Conservation (phyloP, 23 tunicate species). For the Diplosoma virens region DNA sequence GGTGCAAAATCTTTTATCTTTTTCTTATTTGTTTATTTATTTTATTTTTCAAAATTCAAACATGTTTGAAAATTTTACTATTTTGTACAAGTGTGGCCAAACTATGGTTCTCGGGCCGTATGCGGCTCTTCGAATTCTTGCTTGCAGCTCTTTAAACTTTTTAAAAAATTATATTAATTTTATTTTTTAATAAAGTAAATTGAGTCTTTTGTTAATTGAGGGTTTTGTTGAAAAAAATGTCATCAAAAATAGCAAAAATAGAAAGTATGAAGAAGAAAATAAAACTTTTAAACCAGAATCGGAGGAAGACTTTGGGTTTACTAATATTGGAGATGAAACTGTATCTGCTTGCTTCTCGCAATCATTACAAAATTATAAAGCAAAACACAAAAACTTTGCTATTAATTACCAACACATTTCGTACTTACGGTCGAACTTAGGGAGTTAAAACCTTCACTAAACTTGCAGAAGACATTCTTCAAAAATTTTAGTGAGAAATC, state of each 20-base stretch:
- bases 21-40: too few species aligned
- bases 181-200: too few species aligned
- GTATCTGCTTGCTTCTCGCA: conserved; percentile 8
- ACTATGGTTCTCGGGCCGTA: too few species aligned
- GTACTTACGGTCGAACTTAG: conserved; percentile 10
- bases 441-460: conserved; percentile 16
- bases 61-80: too few species aligned
- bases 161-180: too few species aligned
- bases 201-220: too few species aligned
- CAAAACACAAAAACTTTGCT: conserved; percentile 23
- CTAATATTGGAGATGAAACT: not conserved
- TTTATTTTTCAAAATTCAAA: too few species aligned
- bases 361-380: conserved; percentile 28
- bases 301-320: not conserved
- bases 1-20: too few species aligned
- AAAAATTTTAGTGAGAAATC: conserved; percentile 8
- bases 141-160: too few species aligned
- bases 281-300: conserved; percentile 16
- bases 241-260: not conserved
- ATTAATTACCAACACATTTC: conserved; percentile 8
- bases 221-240: not conserved
- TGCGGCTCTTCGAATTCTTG: too few species aligned
- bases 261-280: conserved; percentile 16
- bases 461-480: conserved; percentile 5
- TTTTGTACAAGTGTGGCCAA: too few species aligned